phyloP scores from a whole-genome alignment of 1,140 invertebrate species.

The Drosophila equinoxialis region DNA sequence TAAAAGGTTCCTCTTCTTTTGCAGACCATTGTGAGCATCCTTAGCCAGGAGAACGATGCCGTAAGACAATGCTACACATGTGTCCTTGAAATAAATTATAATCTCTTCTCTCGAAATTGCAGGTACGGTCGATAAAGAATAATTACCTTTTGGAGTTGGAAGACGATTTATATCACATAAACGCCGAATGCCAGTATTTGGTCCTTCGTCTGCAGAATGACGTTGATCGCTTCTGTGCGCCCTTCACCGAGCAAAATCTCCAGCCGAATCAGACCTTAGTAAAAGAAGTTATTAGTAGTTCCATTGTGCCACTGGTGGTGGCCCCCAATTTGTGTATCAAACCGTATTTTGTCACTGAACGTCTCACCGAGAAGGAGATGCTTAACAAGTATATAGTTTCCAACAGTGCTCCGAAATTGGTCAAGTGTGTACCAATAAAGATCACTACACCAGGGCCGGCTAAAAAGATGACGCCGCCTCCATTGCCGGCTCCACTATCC shows the following conservation, averaged over 20 bases:
- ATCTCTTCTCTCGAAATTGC: neutral
- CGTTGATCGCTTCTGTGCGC: slow-evolving; percentile 65
- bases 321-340: slow-evolving; percentile 11
- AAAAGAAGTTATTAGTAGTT: slow-evolving; percentile 45
- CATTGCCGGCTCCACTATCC: neutral
- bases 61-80: slow-evolving; percentile 34
- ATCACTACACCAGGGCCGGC: slow-evolving; percentile 1
- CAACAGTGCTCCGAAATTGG: neutral
- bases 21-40: slow-evolving; percentile 60
- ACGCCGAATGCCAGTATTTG: slow-evolving; percentile 71
- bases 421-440: neutral
- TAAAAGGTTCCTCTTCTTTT: neutral
- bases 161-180: slow-evolving; percentile 62
- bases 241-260: slow-evolving; percentile 52
- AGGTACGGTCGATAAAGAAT: slow-evolving; percentile 57
- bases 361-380: slow-evolving; percentile 44
- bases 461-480: slow-evolving; percentile 2
- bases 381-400: slow-evolving; percentile 52
- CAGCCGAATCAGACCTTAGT: slow-evolving; percentile 49
- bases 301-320: slow-evolving; percentile 48
- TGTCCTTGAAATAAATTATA: neutral
- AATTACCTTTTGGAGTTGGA: slow-evolving; percentile 63
- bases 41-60: slow-evolving; percentile 38
- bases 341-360: slow-evolving; percentile 42
- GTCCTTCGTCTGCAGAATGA: slow-evolving; percentile 59